Base-by-base conservation (phyloP, 2,797 vertebrate species). In the Artibeus jamaicensis region DNA sequence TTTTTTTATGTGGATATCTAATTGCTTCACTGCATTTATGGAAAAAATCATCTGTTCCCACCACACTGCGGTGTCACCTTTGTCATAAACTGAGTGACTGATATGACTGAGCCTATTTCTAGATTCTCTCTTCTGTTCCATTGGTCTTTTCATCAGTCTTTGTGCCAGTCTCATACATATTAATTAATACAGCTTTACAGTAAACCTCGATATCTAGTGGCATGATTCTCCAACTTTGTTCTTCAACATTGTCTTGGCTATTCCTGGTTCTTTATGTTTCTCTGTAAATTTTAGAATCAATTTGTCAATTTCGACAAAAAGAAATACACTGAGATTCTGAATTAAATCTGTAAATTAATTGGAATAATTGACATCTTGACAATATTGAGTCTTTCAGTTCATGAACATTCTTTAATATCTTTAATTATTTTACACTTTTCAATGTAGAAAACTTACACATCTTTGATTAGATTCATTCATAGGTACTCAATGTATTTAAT, bases 41-140 rank as follows among this genome's bases (percentile, higher is more conserved):
- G 81, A 88, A 93, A 94, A 96, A 86, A 59, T 85, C 48, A 42
- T 94, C 50, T 59, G 37, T 96, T 85, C 42, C 42, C 24, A 74
- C 42, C 86, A 44, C 44, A 65, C 4, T 85, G 48, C 87, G 78
- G 0, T 87, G 94, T 93, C 95, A 95, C 70, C 48, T 96, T 89
- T 82, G 93, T 86, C 92, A 87, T 96, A 85, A 91, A 95, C 93
- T 94, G 97, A 96, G 82, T 74, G 89, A 91, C 86, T 89, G 70
- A 26, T 50, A 57, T 32, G 89, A 81, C 24, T 15, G 53, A 29
- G 18, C 89, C 97, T 97, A 86, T 96, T 97, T 97, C 97, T 92
- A 55, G 91, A 91, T 82, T 83, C 68, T 74, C 29, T 86, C 53
- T 91, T 91, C 95, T 87, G 29, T 76, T 48, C 76, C 71, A 9